A percentile compares a stretch with the other conserved stretches of the same genome.
These are phyloP conservation scores for Caenorhabditis auriculariae DNA, from an alignment of 2,888 invertebrate genomes.

Conservation along the genomic window DNA sequence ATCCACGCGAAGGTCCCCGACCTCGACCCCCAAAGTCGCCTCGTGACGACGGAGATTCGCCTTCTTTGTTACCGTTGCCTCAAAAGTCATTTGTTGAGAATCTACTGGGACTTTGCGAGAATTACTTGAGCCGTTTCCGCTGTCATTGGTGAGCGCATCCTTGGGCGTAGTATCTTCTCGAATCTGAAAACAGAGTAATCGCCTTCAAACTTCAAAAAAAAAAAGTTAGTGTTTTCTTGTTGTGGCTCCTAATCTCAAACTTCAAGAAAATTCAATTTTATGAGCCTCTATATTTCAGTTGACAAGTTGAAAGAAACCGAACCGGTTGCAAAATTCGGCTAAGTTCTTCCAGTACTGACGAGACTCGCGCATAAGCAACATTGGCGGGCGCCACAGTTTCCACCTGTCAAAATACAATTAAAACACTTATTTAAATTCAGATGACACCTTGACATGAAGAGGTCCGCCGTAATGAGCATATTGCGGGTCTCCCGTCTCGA, in stretches of 20 bases:
- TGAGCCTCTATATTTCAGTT: not conserved
- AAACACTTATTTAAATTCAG: not conserved
- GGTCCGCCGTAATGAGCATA: constrained; percentile 62
- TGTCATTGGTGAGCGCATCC: too few species aligned
- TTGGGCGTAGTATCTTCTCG: constrained; percentile 45
- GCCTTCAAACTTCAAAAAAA: too few species aligned
- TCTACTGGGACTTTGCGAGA: too few species aligned
- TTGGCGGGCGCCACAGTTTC: constrained; percentile 61
- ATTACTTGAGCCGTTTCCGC: too few species aligned
- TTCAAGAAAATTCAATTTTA: not conserved
- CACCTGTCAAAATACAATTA: constrained; percentile 16
- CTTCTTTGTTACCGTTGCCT: too few species aligned
- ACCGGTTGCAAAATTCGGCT: constrained; percentile 53
- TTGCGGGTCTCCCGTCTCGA: constrained; percentile 61
- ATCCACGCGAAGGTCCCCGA: too few species aligned
- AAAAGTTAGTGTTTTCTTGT: too few species aligned
- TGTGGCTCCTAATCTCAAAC: too few species aligned
- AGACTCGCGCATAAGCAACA: constrained; percentile 59
- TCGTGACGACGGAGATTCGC: too few species aligned
- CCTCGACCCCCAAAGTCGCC: too few species aligned
- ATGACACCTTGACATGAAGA: constrained; percentile 59
- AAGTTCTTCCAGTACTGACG: constrained; percentile 58
- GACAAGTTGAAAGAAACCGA: not conserved
- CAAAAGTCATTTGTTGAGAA: too few species aligned
- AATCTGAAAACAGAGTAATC: constrained; percentile 24